Evolutionary conservation across 2,888 invertebrate species (phyloP), one percentile per base, ranked within the genome.

Genomic region (Andrena bucephala): DNA sequence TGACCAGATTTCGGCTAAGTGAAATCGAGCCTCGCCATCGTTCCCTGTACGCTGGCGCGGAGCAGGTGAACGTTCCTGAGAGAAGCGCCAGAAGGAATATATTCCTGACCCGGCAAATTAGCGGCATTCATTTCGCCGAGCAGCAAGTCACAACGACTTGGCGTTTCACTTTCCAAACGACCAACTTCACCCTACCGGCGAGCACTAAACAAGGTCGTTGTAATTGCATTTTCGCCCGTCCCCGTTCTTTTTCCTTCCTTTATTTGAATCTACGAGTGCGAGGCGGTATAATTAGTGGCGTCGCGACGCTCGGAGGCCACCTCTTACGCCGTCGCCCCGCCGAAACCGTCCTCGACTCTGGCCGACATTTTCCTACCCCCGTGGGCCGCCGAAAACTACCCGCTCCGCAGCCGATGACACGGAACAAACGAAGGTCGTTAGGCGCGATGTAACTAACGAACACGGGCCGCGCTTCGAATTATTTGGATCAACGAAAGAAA

Each of bases 161-260:
- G 13, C 52, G 70, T 70, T 70, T 77, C 76, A 84, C 77, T 83
- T 83, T 83, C 63, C 75, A 42, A 54, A 72, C 79, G 70, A 42
- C 48, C 77, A 48, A 63, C 48, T 78, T 84, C 68, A 42, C 67
- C 77, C 48, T 57, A 62, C 24, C 57, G 24, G 60, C 62, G 59
- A 62, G 63, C 76, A 63, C 74, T 82, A 85, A 85, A 85, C 85
- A 85, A 85, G 81, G 82, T 81, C 85, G 85, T 77, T 52, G 85
- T 85, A 85, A 85, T 85, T 85, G 85, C 81, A 85, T 85, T 85
- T 85, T 85, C 81, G 75, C 77, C 72, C 48, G 33, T 36, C 27
- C 52, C 60, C 27, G 13, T 50, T 63, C 52, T 50, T 66, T 73
- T 82, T 63, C 16, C 68, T 78, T 8, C 36, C 78, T 83, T 83